phyloP scores from a whole-genome alignment of 2,888 invertebrate genomes.

The Buathra laborator region DNA sequence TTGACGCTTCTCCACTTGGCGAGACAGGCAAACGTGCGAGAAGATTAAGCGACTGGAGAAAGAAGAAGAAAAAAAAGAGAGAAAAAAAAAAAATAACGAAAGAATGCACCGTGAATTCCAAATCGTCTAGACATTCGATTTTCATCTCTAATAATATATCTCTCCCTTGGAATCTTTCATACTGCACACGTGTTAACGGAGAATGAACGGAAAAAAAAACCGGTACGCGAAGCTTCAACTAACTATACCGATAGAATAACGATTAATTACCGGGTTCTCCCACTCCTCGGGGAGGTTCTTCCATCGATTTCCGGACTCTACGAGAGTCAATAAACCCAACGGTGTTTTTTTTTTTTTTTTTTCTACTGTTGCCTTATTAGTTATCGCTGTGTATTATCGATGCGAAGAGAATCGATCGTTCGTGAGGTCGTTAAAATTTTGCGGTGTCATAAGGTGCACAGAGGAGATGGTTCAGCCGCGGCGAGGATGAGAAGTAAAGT shows the following conservation, averaged over 20 bases:
- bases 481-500: conserved; percentile 32
- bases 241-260: not conserved
- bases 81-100: not conserved
- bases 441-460: conserved; percentile 25
- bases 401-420: conserved; percentile 35
- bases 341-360: conserved; percentile 32
- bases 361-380: conserved; percentile 24
- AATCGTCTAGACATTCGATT: conserved; percentile 53
- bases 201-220: conserved; percentile 9
- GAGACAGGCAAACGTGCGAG: conserved; percentile 33
- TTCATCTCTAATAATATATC: not conserved
- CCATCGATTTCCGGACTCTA: conserved; percentile 50
- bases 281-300: not conserved
- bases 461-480: not conserved
- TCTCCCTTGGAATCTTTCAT: not conserved
- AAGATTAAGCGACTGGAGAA: conserved; percentile 6
- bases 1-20: conserved; percentile 38
- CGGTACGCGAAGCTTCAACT: conserved; percentile 23
- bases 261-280: not conserved
- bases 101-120: conserved; percentile 56
- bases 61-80: conserved; percentile 3
- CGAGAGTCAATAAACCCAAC: conserved; percentile 54
- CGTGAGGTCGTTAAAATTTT: conserved; percentile 46
- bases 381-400: conserved; percentile 44
- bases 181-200: conserved; percentile 1